Percentiles rank a stretch among this genome's conserved stretches.
Conservation (phyloP, 2,113 vertebrate species). For the Pao palembangensis region DNA sequence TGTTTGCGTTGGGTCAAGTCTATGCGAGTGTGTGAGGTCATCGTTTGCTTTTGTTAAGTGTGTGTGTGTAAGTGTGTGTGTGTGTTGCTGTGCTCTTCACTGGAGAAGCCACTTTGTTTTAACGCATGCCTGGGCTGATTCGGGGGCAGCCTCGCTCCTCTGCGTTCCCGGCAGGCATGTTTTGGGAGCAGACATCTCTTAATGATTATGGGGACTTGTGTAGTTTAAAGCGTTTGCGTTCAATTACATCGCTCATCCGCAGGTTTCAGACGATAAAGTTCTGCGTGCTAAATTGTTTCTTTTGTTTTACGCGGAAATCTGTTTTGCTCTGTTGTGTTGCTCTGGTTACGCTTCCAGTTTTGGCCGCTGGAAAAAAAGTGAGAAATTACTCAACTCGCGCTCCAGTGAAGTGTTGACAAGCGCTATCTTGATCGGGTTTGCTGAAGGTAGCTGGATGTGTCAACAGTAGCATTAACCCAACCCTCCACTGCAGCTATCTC, state of each 20-base stretch:
- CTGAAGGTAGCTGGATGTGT: constrained; percentile 20
- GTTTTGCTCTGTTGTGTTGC: constrained; percentile 3
- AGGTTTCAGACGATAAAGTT: too few species aligned
- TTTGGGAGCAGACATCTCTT: constrained; percentile 62
- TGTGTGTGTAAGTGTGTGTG: constrained; percentile 28
- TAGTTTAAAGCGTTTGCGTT: constrained; percentile 33
- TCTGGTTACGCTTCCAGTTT: not conserved
- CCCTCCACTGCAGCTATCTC: constrained; percentile 38
- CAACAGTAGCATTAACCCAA: constrained; percentile 49
- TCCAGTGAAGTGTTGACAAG: constrained; percentile 49
- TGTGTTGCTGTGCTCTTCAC: constrained; percentile 48
- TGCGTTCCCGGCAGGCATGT: constrained; percentile 63
- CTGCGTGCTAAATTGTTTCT: constrained; percentile 1
- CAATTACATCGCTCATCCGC: not conserved
- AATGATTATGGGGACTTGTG: constrained; percentile 71
- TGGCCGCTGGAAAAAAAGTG: constrained; percentile 15
- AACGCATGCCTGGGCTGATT: constrained; percentile 77
- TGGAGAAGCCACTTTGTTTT: constrained; percentile 70
- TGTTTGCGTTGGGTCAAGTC: constrained; percentile 24
- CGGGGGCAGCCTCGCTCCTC: constrained; percentile 56
- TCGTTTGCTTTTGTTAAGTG: constrained; percentile 23
- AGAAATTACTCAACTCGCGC: constrained; percentile 26
- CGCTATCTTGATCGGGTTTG: constrained; percentile 51
- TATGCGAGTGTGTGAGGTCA: constrained; percentile 23
- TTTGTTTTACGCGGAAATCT: constrained; percentile 5